Base-by-base conservation (phyloP, 92 coral and sea anemone species). In the Diadumene lineata region DNA sequence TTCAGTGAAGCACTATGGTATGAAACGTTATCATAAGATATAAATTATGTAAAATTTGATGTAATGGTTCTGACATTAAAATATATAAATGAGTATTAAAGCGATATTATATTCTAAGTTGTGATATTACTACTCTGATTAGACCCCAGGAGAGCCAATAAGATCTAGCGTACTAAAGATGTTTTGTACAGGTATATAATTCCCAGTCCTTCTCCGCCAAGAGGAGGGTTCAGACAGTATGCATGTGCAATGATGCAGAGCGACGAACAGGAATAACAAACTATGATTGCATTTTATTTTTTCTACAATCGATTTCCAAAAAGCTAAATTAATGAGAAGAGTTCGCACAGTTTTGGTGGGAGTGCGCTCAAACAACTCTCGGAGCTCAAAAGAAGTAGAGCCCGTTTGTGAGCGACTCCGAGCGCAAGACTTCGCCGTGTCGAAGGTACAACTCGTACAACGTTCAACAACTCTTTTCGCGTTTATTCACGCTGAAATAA, bases 381-480 rank as follows among this genome's bases (percentile, higher is more conserved):
- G 67, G 50, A 50, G 63, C 29, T 19, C 72, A 60, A 83, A 75
- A 66, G 93, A 90, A 57, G n/a, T n/a, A n/a, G 93, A 91, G 32
- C 77, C 93, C 32, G 70, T 91, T 64, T 58, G 88, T 50, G 97
- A 91, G 68, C 84, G 97, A 31, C 60, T 91, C 73, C 90, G 76
- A 78, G 81, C 93, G 44, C 94, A 91, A 15, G 97, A 91, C 79
- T 91, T 91, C 79, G 82, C 77, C 61, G 86, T 91, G 38, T 72
- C 97, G 29, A 88, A 91, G 97, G 97, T 91, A 71, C n/a, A 27
- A 28, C 22, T 10, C 33, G 6, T 24, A 19, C 48, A 32, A 73
- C 17, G 25, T 53, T 53, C 25, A 53, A 53, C 25, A 58, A 7
- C 1, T 58, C 19, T 15, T 21, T 16, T 3, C 60, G 6, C n/a